These are phyloP conservation scores for Myotis lucifugus DNA, from an alignment of 2,113 vertebrate species.

Conservation along the genomic window DNA sequence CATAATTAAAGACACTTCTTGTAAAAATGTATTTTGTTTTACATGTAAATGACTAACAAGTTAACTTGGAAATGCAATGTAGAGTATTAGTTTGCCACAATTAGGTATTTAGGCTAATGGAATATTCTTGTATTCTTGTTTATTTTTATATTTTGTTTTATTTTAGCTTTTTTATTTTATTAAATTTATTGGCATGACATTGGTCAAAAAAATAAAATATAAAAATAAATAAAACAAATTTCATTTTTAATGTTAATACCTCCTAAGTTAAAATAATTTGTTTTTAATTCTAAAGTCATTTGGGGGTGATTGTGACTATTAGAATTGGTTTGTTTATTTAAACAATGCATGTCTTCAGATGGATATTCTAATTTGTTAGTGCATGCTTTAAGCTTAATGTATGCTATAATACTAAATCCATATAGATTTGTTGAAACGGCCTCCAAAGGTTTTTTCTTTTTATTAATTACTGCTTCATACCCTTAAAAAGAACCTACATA, in stretches of 20 bases:
- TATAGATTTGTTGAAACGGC: background rate
- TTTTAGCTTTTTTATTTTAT: no score
- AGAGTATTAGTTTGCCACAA: background rate
- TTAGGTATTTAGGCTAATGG: background rate
- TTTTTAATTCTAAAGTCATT: slow-evolving; percentile 55
- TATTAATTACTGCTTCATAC: background rate
- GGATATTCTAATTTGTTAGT: background rate
- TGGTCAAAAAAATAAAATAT: no score
- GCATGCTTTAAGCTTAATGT: background rate
- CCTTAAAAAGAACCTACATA: background rate
- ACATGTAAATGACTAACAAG: slow-evolving; percentile 38
- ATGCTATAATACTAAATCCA: slow-evolving; percentile 7
- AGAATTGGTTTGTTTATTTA: slow-evolving; percentile 17
- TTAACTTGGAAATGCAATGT: slow-evolving; percentile 41
- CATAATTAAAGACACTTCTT: background rate
- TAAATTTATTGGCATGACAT: no score
- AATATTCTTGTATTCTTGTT: background rate
- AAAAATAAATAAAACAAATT: background rate
- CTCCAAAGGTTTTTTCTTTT: background rate
- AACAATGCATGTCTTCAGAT: background rate
- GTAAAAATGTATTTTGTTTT: background rate
- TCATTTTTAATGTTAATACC: slow-evolving; percentile 24
- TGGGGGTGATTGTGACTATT: background rate
- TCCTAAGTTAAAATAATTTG: slow-evolving; percentile 27
- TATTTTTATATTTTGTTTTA: background rate